phyloP scores from a whole-genome alignment of 1,140 invertebrate genomes.

The Chionoecetes opilio region DNA sequence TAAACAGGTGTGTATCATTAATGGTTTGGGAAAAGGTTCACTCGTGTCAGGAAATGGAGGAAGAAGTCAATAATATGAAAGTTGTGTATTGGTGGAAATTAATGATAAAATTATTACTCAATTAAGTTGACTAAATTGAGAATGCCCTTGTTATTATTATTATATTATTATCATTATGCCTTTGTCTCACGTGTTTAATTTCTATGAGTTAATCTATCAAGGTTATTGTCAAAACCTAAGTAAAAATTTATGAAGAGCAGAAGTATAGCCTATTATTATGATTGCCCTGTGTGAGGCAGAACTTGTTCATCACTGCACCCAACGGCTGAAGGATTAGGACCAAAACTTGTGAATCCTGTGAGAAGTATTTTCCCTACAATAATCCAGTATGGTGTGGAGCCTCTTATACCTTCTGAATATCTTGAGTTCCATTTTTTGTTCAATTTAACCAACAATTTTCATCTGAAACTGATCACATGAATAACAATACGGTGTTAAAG shows the following conservation, averaged over 20 bases:
- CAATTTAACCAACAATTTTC: not conserved
- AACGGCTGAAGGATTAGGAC: not conserved
- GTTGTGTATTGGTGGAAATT: not conserved
- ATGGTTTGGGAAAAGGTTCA: not conserved
- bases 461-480: not conserved
- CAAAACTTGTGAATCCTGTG: not conserved
- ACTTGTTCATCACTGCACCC: not conserved
- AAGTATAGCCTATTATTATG: not conserved
- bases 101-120: not conserved
- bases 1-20: not conserved
- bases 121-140: not conserved
- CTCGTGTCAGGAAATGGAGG: not conserved
- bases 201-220: not conserved
- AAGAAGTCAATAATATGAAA: not conserved
- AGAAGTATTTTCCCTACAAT: too few relatives aligned
- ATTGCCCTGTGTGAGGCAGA: not conserved
- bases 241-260: not conserved
- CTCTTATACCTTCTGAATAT: not conserved
- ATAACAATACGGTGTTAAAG: not conserved
- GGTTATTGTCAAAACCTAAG: not conserved
- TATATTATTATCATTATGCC: not conserved
- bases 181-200: not conserved
- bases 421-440: not conserved
- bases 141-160: not conserved
- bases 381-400: not conserved